Evolutionary conservation across 1,140 invertebrate species (phyloP).

Genomic region (Gryon sp.): DNA sequence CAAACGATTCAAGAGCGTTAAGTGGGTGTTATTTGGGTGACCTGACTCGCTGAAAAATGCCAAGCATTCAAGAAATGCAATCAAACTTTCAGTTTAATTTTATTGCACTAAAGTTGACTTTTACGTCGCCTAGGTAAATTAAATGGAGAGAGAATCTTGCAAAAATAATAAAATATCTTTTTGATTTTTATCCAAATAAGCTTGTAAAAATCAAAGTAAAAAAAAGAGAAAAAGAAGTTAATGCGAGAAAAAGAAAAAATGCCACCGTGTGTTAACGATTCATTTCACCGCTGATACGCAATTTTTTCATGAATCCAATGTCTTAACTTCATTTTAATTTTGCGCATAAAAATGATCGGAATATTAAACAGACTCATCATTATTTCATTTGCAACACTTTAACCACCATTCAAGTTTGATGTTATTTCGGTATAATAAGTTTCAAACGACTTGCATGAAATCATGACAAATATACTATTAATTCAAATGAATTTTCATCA

Average conservation of each 20-base stretch:
- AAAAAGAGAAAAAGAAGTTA: too few relatives aligned
- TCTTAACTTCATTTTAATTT: slow-evolving; percentile 34
- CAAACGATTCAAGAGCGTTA: slow-evolving; percentile 27
- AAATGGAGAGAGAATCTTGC: slow-evolving; percentile 32
- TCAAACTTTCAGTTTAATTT: slow-evolving; percentile 56
- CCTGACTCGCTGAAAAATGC: slow-evolving; percentile 37
- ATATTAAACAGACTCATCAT: slow-evolving; percentile 22
- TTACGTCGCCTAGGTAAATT: slow-evolving; percentile 21
- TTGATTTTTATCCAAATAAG: too few relatives aligned
- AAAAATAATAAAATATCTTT: slow-evolving; percentile 40
- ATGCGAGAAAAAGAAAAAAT: too few relatives aligned
- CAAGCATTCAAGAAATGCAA: slow-evolving; percentile 47
- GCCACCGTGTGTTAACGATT: background rate
- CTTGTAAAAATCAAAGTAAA: too few relatives aligned
- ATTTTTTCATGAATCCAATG: slow-evolving; percentile 17
- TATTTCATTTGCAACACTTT: slow-evolving; percentile 8
- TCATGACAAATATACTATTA: too few relatives aligned
- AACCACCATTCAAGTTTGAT: too few relatives aligned
- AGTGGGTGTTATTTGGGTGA: slow-evolving; percentile 46
- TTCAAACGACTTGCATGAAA: too few relatives aligned
- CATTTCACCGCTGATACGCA: background rate
- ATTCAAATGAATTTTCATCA: too few relatives aligned
- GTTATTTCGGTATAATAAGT: too few relatives aligned
- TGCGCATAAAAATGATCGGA: slow-evolving; percentile 15
- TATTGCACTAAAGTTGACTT: slow-evolving; percentile 46